Conservation (phyloP, 1,140 invertebrate genomes). For the Octopus bimaculoides region DNA sequence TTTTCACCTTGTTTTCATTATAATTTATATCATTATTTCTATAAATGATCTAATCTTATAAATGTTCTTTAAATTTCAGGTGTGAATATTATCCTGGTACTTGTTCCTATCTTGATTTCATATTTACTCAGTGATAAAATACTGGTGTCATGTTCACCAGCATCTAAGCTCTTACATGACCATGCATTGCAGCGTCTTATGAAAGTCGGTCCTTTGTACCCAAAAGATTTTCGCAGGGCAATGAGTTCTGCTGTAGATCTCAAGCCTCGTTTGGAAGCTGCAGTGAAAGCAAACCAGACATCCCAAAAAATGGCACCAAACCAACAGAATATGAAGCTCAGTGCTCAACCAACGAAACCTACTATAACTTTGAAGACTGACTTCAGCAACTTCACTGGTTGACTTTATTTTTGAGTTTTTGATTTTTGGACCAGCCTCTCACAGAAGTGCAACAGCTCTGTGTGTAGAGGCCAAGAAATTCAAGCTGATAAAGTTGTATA, state of each 20-base stretch:
- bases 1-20: too few species aligned
- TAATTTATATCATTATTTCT: too few species aligned
- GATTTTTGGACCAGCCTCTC: neutral
- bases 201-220: slow-evolving; percentile 78
- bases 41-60: too few species aligned
- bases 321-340: slow-evolving; percentile 51
- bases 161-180: slow-evolving; percentile 74
- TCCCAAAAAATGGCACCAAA: slow-evolving; percentile 56
- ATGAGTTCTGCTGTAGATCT: slow-evolving; percentile 80
- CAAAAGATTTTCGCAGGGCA: slow-evolving; percentile 83
- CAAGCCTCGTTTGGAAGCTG: slow-evolving; percentile 78
- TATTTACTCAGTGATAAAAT: slow-evolving; percentile 73
- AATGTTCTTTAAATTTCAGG: slow-evolving; percentile 62
- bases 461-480: neutral
- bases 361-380: slow-evolving; percentile 94
- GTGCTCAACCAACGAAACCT: slow-evolving; percentile 65
- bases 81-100: slow-evolving; percentile 80
- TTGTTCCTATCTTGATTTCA: slow-evolving; percentile 85
- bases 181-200: slow-evolving; percentile 83
- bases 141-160: slow-evolving; percentile 65
- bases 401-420: neutral
- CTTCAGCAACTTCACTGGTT: slow-evolving; percentile 78
- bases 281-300: slow-evolving; percentile 67
- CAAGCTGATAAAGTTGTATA: neutral
- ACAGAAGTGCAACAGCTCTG: neutral